Conservation (phyloP, 1,140 invertebrate species). For the Cephus cinctus region DNA sequence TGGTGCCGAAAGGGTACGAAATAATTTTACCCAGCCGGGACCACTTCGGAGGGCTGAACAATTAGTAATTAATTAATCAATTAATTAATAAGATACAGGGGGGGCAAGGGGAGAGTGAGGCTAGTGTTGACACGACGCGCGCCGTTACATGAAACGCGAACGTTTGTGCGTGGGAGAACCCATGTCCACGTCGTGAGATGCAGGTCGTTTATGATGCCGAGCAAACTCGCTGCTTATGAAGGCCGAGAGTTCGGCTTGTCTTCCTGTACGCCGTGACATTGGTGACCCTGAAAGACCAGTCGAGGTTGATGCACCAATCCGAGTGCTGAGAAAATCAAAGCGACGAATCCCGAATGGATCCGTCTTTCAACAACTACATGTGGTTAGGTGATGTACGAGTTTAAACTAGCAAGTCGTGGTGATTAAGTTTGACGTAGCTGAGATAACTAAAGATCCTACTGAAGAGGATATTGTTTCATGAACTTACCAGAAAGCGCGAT, state of each 20-base stretch:
- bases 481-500: slow-evolving; percentile 63
- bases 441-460: too few species aligned
- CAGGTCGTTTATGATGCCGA: slow-evolving; percentile 72
- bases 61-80: slow-evolving; percentile 30
- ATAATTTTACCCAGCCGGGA: slow-evolving; percentile 24
- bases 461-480: too few species aligned
- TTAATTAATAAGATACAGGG: slow-evolving; percentile 30
- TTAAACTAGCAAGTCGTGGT: too few species aligned
- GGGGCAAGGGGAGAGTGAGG: slow-evolving; percentile 33
- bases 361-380: too few species aligned
- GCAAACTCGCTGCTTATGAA: slow-evolving; percentile 78
- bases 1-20: too few species aligned
- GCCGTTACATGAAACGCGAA: slow-evolving; percentile 57
- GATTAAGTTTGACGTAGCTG: too few species aligned
- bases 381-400: too few species aligned
- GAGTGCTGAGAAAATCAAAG: too few species aligned
- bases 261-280: slow-evolving; percentile 46
- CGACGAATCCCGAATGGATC: too few species aligned
- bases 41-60: slow-evolving; percentile 26
- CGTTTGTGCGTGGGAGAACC: slow-evolving; percentile 69
- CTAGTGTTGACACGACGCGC: slow-evolving; percentile 56
- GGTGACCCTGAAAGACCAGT: slow-evolving; percentile 41
- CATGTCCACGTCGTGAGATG: slow-evolving; percentile 66
- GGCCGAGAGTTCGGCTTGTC: slow-evolving; percentile 67
- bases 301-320: too few species aligned